Base-by-base conservation (phyloP, 2,113 vertebrate species). In the Gymnorhina tibicen region DNA sequence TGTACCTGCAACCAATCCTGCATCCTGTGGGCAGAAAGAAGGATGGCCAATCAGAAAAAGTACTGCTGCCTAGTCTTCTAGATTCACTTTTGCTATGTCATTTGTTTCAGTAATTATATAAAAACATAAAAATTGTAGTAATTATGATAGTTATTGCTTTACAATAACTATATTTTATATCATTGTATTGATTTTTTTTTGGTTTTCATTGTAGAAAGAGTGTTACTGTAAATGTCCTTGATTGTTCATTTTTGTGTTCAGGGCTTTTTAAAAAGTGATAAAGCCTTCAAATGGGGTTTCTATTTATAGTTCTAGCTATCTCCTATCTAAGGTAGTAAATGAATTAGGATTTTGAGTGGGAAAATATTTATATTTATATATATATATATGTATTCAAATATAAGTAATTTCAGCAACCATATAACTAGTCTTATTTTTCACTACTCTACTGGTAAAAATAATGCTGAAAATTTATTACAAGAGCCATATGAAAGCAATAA, bases 401-500 rank as follows among this genome's bases (percentile, higher is more conserved):
- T 49, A 79, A 93, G 93, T 97, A 5, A 94, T 93, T 97, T 95
- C 64, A 83, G 52, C 50, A 75, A 63, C 56, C 53, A 50, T 86
- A 46, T 72, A 69, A 93, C 3, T 58, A 69, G 93, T 89, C 93
- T 73, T 89, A 78, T 77, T 82, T 91, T 92, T 89, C 83, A 97
- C 62, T 76, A 78, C 88, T 93, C 93, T 91, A 64, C 73, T 91
- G 92, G 58, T 94, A 95, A 98, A 96, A 97, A 95, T 33, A 83
- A 97, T 62, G 47, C 72, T 93, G 75, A 93, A 85, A 97, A 97
- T 96, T 91, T 97, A 96, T 96, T 97, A 66, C 75, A 94, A 85
- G 73, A 55, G 95, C 75, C 83, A 85, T 89, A 94, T 63, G 52
- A 97, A 97, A 97, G 94, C 80, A 94, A 95, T 97, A 96, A 96